Base-by-base conservation (phyloP, 2,113 vertebrate genomes). In the Pseudopipra pipra region DNA sequence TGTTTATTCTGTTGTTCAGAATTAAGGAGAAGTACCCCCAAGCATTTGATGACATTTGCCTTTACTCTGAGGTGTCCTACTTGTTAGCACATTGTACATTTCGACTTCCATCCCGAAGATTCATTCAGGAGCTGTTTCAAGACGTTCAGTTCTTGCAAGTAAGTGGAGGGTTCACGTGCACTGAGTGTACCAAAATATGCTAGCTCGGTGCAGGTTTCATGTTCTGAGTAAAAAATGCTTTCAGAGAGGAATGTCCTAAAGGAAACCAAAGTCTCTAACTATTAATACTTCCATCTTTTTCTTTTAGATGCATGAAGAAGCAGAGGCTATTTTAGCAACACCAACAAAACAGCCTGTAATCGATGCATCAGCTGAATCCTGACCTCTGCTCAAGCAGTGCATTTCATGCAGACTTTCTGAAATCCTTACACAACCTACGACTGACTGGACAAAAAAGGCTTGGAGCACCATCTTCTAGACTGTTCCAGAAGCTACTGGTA, bases 11-110 rank as follows among this genome's bases (percentile, higher is more conserved):
- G 31, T 47, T 79, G 85, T 89, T 92, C 92, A 99, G 99, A 96
- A 99, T 99, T 97, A 99, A 99, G 93, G 99, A 99, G 97, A 99
- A 99, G 94, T 99, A 99, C 87, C 99, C 99, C 4, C 99, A 99
- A 79, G 99, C 99, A 4, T 99, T 99, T 89, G 99, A 99, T 68
- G 99, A 99, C 95, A 99, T 99, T 93, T 99, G 99, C 97, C 98
- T 99, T 95, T 99, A 99, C 95, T 99, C 99, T 5, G 99, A 99
- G 97, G 99, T 99, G 41, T 99, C 99, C 61, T 98, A 99, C 97
- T 97, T 99, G 93, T 95, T 99, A 94, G 98, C 99, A 65, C 99
- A 99, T 95, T 99, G 99, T 95, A 99, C 99, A 58, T 99, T 99
- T 96, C 98, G 99, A 82, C 98, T 99, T 91, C 98, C 98, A 6